A percentile compares a stretch with the other conserved stretches of the same genome.
Evolutionary conservation across 2,113 vertebrate genomes (phyloP).

Genomic region (Tenebrosternarchus preto): DNA sequence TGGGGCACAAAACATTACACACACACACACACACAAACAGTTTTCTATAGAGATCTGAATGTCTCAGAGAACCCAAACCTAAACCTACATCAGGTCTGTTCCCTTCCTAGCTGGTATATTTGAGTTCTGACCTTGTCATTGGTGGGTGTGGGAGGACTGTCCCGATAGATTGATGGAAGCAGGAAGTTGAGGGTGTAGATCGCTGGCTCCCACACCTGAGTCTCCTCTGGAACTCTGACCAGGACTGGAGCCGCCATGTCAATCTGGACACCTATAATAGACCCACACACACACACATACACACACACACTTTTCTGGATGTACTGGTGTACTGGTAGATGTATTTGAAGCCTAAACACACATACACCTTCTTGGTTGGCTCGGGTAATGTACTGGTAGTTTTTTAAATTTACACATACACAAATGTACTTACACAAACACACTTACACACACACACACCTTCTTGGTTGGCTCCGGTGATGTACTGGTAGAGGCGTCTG

Average conservation of each 20-base stretch:
- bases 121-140: slow-evolving; percentile 70
- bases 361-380: neutral
- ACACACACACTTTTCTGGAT: neutral
- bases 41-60: neutral
- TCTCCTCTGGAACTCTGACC: slow-evolving; percentile 74
- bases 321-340: too few species aligned
- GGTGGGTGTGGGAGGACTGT: slow-evolving; percentile 69
- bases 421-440: slow-evolving; percentile 27
- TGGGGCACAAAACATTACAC: slow-evolving; percentile 42
- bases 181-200: slow-evolving; percentile 76
- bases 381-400: too few species aligned
- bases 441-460: slow-evolving; percentile 54
- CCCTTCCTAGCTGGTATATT: neutral
- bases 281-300: slow-evolving; percentile 24
- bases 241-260: slow-evolving; percentile 78
- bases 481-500: slow-evolving; percentile 78
- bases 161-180: slow-evolving; percentile 71
- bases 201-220: slow-evolving; percentile 73
- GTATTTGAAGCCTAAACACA: neutral
- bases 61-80: neutral
- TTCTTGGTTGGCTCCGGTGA: slow-evolving; percentile 71
- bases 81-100: too few species aligned
- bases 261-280: slow-evolving; percentile 68
- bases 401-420: too few species aligned
- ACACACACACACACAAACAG: neutral